phyloP scores from a whole-genome alignment of 2,888 invertebrate genomes.

The Nephrotoma guestfalica region DNA sequence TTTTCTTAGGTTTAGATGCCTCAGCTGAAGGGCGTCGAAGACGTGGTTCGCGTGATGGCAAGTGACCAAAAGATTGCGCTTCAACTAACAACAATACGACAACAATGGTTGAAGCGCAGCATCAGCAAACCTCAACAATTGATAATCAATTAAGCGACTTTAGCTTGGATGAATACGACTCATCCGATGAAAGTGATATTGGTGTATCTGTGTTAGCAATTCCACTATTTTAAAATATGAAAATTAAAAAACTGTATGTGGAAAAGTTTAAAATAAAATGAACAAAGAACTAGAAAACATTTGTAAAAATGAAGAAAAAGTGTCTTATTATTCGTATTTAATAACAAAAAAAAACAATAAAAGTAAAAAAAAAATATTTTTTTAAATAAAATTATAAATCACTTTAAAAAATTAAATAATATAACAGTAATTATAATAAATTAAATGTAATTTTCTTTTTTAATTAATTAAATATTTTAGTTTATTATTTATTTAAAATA shows the following conservation, averaged over 20 bases:
- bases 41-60: constrained; percentile 55
- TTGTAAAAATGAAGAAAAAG: neutral
- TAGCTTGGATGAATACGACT: neutral
- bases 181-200: constrained; percentile 3
- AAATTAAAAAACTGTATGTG: neutral
- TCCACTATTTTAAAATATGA: neutral
- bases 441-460: neutral
- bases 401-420: neutral
- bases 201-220: constrained; percentile 5
- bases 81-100: constrained; percentile 19
- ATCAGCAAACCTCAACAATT: neutral
- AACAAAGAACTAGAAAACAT: neutral
- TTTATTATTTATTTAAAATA: neutral
- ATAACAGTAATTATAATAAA: neutral
- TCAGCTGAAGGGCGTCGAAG: constrained; percentile 35
- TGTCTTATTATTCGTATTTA: constrained; percentile 1
- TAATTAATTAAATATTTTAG: neutral
- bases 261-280: neutral
- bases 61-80: constrained; percentile 49
- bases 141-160: constrained; percentile 3
- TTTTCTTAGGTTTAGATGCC: constrained; percentile 22
- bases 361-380: constrained; percentile 1
- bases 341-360: constrained; percentile 2
- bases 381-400: neutral
- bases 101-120: neutral